A percentile compares a stretch with the other conserved stretches of the same genome.
Conservation (phyloP, 2,888 invertebrate genomes). For the Drosophila hawaiiensis region DNA sequence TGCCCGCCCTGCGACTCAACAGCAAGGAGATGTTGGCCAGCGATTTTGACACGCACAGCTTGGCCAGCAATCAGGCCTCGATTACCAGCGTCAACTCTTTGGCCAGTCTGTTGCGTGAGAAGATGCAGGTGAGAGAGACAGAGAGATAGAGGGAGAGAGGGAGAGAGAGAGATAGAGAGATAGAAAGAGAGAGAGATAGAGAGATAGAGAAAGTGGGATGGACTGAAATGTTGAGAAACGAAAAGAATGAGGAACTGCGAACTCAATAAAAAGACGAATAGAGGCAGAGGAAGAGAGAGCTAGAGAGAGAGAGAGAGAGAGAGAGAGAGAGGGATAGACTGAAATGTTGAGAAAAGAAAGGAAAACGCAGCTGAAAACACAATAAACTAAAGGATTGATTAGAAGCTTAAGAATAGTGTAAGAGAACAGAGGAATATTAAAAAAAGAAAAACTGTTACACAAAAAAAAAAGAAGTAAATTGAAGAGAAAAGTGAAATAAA, state of each 20-base stretch:
- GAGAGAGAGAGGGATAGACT: background rate
- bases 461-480: background rate
- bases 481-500: background rate
- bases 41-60: conserved; percentile 85
- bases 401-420: background rate
- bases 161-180: background rate
- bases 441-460: background rate
- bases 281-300: background rate
- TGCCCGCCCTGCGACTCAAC: conserved; percentile 87
- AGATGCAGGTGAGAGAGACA: conserved; percentile 88
- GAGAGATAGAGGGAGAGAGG: too few relatives aligned
- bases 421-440: background rate
- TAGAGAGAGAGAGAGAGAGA: background rate
- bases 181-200: background rate
- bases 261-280: background rate
- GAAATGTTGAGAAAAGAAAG: background rate
- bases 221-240: background rate
- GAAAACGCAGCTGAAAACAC: background rate
- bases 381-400: background rate
- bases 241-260: too few relatives aligned
- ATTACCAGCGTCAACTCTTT: conserved; percentile 94
- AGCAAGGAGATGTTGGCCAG: conserved; percentile 87
- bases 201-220: background rate
- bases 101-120: conserved; percentile 92
- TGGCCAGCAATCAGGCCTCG: conserved; percentile 87